phyloP scores from a whole-genome alignment of 1,140 invertebrate species.

The Halesus radiatus region DNA sequence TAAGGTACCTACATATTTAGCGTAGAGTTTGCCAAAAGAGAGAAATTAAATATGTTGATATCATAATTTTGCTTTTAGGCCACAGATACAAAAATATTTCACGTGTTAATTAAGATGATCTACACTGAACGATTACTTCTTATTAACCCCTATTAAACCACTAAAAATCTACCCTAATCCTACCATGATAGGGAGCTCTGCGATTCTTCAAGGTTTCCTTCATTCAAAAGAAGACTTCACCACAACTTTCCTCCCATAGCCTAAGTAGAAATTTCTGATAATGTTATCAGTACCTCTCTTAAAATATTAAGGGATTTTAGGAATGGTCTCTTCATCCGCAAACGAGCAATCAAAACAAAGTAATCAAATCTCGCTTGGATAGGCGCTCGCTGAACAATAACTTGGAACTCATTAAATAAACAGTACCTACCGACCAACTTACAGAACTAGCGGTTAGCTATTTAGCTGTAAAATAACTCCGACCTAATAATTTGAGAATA shows the following conservation, averaged over 20 bases:
- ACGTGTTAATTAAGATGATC: no score
- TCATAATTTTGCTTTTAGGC: no score
- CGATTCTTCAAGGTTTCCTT: no score
- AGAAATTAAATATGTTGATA: no score
- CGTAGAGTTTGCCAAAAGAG: no score
- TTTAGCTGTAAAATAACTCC: conserved; percentile 8
- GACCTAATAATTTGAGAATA: not conserved
- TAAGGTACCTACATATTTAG: no score
- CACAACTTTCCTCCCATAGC: not conserved
- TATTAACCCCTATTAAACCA: no score
- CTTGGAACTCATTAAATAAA: conserved; percentile 25
- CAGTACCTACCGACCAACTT: conserved; percentile 3
- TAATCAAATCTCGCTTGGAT: conserved; percentile 2
- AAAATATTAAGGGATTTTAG: not conserved
- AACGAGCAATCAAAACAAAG: conserved; percentile 16
- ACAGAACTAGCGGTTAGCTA: not conserved
- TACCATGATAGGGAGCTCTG: no score
- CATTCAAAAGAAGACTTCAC: no score
- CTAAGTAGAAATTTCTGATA: not conserved
- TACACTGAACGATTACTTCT: no score
- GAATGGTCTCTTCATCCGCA: not conserved
- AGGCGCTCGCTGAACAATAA: conserved; percentile 15
- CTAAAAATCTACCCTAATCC: no score
- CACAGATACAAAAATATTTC: no score
- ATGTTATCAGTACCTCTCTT: not conserved